A percentile compares a stretch with the other conserved stretches of the same genome.
Conservation (phyloP, 2,888 invertebrate genomes). For the Cybosia mesomella region DNA sequence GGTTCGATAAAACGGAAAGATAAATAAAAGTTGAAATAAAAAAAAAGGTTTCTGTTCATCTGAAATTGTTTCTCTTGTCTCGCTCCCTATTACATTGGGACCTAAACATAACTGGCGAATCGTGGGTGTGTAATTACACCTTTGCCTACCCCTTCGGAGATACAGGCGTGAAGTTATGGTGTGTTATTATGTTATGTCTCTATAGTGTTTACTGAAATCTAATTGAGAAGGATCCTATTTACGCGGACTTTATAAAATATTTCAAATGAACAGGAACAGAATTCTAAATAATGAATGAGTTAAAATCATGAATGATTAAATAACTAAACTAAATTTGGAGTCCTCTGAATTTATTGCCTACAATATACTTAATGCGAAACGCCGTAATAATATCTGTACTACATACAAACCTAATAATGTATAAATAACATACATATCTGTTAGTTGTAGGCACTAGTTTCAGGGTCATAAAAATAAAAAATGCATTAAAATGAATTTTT, state of each 20-base stretch:
- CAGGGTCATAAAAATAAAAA: slow-evolving; percentile 76
- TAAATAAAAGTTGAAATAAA: slow-evolving; percentile 69
- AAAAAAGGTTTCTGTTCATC: slow-evolving; percentile 63
- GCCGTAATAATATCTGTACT: background rate
- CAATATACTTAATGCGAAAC: slow-evolving; percentile 33
- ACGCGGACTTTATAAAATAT: background rate
- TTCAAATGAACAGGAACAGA: slow-evolving; percentile 67
- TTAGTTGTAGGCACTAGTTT: slow-evolving; percentile 57
- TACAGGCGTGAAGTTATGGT: too few relatives aligned
- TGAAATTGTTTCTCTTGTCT: slow-evolving; percentile 49
- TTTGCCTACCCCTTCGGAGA: too few relatives aligned
- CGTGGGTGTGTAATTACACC: too few relatives aligned
- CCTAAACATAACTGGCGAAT: too few relatives aligned
- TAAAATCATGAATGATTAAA: slow-evolving; percentile 73
- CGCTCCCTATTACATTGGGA: too few relatives aligned
- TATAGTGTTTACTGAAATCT: background rate
- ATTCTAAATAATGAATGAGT: slow-evolving; percentile 78
- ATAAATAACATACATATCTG: slow-evolving; percentile 25
- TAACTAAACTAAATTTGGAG: slow-evolving; percentile 66
- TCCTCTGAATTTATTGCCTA: slow-evolving; percentile 65
- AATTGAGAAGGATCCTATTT: background rate
- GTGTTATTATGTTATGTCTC: too few relatives aligned
- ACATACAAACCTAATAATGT: slow-evolving; percentile 22
- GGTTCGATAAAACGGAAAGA: slow-evolving; percentile 87
- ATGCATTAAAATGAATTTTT: slow-evolving; percentile 77